Base-by-base conservation (phyloP, 1,140 invertebrate species). In the Heliconius congener region DNA sequence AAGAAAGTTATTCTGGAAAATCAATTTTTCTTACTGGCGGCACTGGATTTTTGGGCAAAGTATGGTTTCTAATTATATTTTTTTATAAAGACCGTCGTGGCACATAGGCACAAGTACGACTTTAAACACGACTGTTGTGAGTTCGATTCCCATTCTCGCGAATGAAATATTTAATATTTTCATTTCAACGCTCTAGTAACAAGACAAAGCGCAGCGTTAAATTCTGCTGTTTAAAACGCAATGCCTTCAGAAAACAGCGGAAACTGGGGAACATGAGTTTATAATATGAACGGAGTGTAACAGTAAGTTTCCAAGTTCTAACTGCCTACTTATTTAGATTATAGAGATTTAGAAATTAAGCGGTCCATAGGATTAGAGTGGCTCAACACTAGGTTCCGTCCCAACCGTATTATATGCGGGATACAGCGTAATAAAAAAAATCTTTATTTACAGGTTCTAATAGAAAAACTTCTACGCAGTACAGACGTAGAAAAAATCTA, bases 41-140 rank as follows among this genome's bases (percentile, higher is more conserved):
- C 8, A 82, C 83, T 2, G 83, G 81, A 23, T 82, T 82, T 72
- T 23, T 84, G 50, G 82, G 82, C 72, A 84, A 84, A 74, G 82
- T 79, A 71, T 73, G 11, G 0, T 72, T n/a, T 60, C 30, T 13
- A 30, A 42, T 71, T 74, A 66, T 52, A 27, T 30, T 30, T 66
- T 9, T 55, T 6, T 2, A 27, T 66, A 23, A 8, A 23, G 19
- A n/a, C 52, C 19, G 52, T 34, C 16, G 8, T 70, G 66, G 66
- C 1, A n/a, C 27, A 55, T 8, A 55, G 5, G 1, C 19, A 19
- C 11, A 52, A 46, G 6, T 0, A 19, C 18, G 0, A 6, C 6
- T 55, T 6, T 55, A 55, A n/a, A 13, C 19, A 19, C 52, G 55
- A 9, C 19, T 8, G 8, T 2, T 23, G n/a, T 57, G 2, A 23